Evolutionary conservation across 2,113 vertebrate species (phyloP), one percentile per base, ranked within the genome.

Genomic region (Cynopterus brachyotis): DNA sequence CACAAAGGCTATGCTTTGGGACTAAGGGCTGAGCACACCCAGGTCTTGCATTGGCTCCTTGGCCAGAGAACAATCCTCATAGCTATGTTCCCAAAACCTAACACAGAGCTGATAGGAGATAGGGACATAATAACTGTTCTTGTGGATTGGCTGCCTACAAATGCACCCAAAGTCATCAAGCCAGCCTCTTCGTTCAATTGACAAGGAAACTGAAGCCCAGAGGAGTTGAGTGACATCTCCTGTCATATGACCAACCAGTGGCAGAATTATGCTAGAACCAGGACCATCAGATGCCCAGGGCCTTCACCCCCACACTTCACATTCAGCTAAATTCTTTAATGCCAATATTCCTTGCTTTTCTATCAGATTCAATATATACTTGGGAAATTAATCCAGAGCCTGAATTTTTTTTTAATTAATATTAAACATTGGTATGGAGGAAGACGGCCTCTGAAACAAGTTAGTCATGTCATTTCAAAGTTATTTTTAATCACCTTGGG

Each of bases 351-450:
- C 13, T 26, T 32, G 28, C 20, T 91, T 80, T 97, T 89, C 94
- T 82, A 70, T 59, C 30, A 32, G 9, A 91, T 42, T 83, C 53
- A 97, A 94, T 8, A 69, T n/a, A 66, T 66, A 66, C 32, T 32
- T n/a, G 32, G 75, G 88, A 62, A 97, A 95, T 93, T 57, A 95
- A 32, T 11, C 9, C 73, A 73, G 32, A 66, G 22, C 62, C 40
- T 95, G 83, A 92, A 53, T 90, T 94, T 97, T 91, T 91, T 97
- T 96, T 95, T 82, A 97, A 95, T 96, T 95, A 95, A 94, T 96
- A 96, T 97, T 96, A 96, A 94, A 81, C 70, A 95, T 97, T 97
- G 91, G 11, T 50, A 42, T 55, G 45, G 35, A 96, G 40, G 47
- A 96, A 96, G 42, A 83, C 80, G 47, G 53, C 47, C 70, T 91